A percentile compares a stretch with the other conserved stretches of the same genome.
Conservation (phyloP, 2,113 vertebrate species). For the Nesogale talazaci region DNA sequence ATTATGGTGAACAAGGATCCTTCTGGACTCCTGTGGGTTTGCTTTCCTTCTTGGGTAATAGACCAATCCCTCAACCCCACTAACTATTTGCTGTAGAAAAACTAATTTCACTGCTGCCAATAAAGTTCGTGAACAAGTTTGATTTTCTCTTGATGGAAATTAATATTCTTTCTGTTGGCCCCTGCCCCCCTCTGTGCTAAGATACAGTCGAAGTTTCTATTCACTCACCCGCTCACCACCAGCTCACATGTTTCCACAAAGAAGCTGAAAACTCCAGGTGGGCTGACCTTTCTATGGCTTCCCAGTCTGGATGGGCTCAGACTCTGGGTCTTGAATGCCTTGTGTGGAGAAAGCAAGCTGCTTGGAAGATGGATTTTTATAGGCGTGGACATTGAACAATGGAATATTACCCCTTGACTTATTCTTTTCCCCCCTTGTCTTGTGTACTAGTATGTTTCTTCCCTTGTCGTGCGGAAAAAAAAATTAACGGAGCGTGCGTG, state of each 20-base stretch:
- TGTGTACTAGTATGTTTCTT: slow-evolving; percentile 7
- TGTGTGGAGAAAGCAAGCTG: slow-evolving; percentile 40
- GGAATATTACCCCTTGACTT: slow-evolving; percentile 50
- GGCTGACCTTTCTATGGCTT: slow-evolving; percentile 45
- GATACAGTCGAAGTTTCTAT: slow-evolving; percentile 51
- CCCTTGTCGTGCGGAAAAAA: not conserved
- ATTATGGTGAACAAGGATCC: slow-evolving; percentile 82
- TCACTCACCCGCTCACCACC: not conserved
- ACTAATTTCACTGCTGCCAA: slow-evolving; percentile 86
- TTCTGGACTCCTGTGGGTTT: slow-evolving; percentile 79
- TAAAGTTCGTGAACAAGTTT: slow-evolving; percentile 85
- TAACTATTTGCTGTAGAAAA: slow-evolving; percentile 86
- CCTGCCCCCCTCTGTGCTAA: slow-evolving; percentile 79
- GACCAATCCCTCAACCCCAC: slow-evolving; percentile 80
- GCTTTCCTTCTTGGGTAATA: slow-evolving; percentile 80
- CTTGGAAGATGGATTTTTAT: slow-evolving; percentile 49
- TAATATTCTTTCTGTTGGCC: slow-evolving; percentile 85
- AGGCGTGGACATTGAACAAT: not conserved
- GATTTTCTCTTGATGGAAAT: slow-evolving; percentile 86
- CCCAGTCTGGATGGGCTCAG: not conserved
- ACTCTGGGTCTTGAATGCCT: slow-evolving; percentile 52
- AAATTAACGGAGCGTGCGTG: not conserved
- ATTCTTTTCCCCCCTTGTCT: not conserved
- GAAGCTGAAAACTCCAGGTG: slow-evolving; percentile 28
- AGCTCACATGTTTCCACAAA: slow-evolving; percentile 42